Evolutionary conservation across 2,888 invertebrate genomes (phyloP), one percentile per base, ranked within the genome.

Genomic region (Autographa gamma): DNA sequence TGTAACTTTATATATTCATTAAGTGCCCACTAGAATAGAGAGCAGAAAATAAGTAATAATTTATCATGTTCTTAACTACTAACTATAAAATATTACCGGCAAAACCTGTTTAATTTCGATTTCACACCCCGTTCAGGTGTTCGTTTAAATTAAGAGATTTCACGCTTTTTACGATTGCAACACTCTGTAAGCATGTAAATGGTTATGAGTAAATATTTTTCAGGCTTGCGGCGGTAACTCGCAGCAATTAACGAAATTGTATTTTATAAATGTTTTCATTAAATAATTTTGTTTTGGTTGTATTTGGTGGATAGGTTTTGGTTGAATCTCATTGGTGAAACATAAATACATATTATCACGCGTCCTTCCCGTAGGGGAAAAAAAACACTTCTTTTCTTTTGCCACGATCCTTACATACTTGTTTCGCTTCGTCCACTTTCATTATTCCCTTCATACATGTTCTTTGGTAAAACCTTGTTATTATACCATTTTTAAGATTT

Each of bases 61-160:
- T 7, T 48, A 48, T 6, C n/a, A 48, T 7, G 8, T n/a, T n/a
- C n/a, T 7, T n/a, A n/a, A 6, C 5, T n/a, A n/a, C n/a, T n/a
- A n/a, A n/a, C n/a, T n/a, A n/a, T n/a, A n/a, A n/a, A n/a, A 48
- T 7, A 48, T 48, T n/a, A 48, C 48, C n/a, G 8, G n/a, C n/a
- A n/a, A 0, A 48, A 64, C 65, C 59, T 61, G 63, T 16, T 61
- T 60, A 59, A 74, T 71, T 70, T 60, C 43, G 43, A 79, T 74
- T 82, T 84, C 60, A 79, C 63, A 60, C 34, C 18, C 32, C 63
- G 60, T 73, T 31, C 84, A 75, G 80, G 74, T 79, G 82, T 79
- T 71, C 70, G 52, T 60, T 76, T 60, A 25, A 84, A 84, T 82
- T 79, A 82, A 76, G 74, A 56, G 65, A 74, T 79, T 71, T 54